These are phyloP conservation scores for Rhyacophila brunnea DNA, from an alignment of 1,140 invertebrate genomes.

Conservation along the genomic window DNA sequence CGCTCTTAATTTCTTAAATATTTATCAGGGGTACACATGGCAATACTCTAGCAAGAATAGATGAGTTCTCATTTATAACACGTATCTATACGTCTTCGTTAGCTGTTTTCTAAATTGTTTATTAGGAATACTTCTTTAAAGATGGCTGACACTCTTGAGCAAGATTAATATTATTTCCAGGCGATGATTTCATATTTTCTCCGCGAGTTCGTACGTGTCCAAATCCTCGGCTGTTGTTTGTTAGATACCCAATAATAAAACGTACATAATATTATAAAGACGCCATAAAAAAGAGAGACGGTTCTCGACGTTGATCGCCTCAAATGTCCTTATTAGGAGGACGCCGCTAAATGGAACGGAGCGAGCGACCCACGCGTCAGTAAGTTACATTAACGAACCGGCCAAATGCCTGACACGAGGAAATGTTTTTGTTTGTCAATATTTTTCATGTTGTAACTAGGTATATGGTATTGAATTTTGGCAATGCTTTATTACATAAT, in stretches of 20 bases:
- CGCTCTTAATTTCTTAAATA: too few species aligned
- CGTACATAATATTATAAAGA: conserved; percentile 1
- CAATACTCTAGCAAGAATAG: too few species aligned
- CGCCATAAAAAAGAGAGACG: conserved; percentile 28
- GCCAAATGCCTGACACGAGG: not conserved
- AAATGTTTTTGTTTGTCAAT: conserved; percentile 1
- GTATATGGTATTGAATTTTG: too few species aligned
- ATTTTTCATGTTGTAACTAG: too few species aligned
- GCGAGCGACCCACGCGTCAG: conserved; percentile 25
- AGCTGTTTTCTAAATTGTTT: too few species aligned
- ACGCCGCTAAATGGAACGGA: conserved; percentile 13
- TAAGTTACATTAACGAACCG: conserved; percentile 10
- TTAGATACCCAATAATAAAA: conserved; percentile 24
- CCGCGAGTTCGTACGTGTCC: conserved; percentile 24
- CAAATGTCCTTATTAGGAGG: conserved; percentile 34
- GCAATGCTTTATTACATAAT: too few species aligned
- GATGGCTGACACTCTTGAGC: too few species aligned
- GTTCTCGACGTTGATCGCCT: conserved; percentile 31
- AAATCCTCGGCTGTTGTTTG: conserved; percentile 25
- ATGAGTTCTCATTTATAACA: too few species aligned
- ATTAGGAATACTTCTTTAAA: too few species aligned
- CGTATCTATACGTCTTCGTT: too few species aligned
- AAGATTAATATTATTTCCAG: conserved; percentile 13
- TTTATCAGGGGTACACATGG: too few species aligned
- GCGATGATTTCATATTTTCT: conserved; percentile 32